Evolutionary conservation across 1,140 invertebrate species (phyloP).

Genomic region (Ceratoteleas bidentatus): DNA sequence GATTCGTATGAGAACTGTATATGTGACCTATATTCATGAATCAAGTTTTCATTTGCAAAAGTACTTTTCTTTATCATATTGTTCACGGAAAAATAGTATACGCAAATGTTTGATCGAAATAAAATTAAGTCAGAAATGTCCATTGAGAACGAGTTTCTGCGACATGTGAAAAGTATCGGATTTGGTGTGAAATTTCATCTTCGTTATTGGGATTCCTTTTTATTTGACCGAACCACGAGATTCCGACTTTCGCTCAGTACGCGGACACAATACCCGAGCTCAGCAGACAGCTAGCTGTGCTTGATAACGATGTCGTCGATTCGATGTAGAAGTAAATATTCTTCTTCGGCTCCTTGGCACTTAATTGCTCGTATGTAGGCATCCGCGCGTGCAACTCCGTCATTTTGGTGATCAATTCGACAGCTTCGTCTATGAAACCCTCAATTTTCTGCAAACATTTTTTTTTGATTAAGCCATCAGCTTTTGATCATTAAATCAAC

Average conservation of each 20-base stretch:
- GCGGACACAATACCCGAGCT: conserved; percentile 69
- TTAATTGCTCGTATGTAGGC: conserved; percentile 61
- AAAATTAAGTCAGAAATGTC: neutral
- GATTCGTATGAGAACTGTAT: too few relatives aligned
- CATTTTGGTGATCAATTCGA: conserved; percentile 81
- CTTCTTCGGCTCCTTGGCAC: conserved; percentile 69
- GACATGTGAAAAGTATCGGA: neutral
- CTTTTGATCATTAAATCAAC: neutral
- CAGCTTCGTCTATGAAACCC: conserved; percentile 82
- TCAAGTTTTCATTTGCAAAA: too few relatives aligned
- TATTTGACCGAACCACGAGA: neutral
- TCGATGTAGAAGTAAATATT: conserved; percentile 70
- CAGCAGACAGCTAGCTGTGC: conserved; percentile 66
- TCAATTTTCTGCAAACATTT: conserved; percentile 84
- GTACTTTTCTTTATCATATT: too few relatives aligned
- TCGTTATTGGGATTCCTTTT: conserved; percentile 1
- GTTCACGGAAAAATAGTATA: too few relatives aligned
- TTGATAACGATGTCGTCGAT: conserved; percentile 69
- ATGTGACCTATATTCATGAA: too few relatives aligned
- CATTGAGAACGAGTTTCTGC: neutral
- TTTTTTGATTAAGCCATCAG: neutral
- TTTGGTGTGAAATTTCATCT: conserved; percentile 11
- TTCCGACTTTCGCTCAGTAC: neutral
- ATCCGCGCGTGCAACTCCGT: conserved; percentile 82
- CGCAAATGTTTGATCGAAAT: neutral